A percentile compares a stretch with the other conserved stretches of the same genome.
Evolutionary conservation across 2,113 vertebrate genomes (phyloP).

Genomic region (Ptilorrhoa leucosticta): DNA sequence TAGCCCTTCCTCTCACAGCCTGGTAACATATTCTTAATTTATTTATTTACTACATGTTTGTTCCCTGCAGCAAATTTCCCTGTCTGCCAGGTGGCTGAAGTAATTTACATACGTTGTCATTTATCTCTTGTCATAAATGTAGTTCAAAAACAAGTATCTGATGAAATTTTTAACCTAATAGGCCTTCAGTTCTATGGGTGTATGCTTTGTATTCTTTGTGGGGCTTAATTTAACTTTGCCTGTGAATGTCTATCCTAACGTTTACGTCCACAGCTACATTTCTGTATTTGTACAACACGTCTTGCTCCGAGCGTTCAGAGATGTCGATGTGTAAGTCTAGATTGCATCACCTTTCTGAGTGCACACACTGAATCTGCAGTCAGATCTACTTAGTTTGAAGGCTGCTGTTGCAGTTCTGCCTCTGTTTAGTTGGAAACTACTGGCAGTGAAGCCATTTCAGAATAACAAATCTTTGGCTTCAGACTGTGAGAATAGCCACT

Average conservation of each 20-base stretch:
- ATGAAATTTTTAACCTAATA: background rate
- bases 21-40: background rate
- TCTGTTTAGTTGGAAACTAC: background rate
- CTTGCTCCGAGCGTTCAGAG: background rate
- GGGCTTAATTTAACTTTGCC: background rate
- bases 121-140: background rate
- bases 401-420: background rate
- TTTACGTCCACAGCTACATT: background rate
- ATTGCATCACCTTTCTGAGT: background rate
- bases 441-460: background rate
- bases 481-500: background rate
- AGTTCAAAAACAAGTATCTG: background rate
- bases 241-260: background rate
- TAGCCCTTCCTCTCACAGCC: background rate
- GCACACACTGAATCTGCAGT: background rate
- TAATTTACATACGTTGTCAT: background rate
- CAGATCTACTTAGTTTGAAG: background rate
- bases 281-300: background rate
- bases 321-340: background rate
- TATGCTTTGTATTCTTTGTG: background rate
- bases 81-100: slow-evolving; percentile 8
- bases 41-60: slow-evolving; percentile 3
- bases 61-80: slow-evolving; percentile 3
- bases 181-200: background rate
- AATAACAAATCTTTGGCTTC: background rate